Evolutionary conservation across 2,113 vertebrate genomes (phyloP).

Genomic region (Anoura caudifer): DNA sequence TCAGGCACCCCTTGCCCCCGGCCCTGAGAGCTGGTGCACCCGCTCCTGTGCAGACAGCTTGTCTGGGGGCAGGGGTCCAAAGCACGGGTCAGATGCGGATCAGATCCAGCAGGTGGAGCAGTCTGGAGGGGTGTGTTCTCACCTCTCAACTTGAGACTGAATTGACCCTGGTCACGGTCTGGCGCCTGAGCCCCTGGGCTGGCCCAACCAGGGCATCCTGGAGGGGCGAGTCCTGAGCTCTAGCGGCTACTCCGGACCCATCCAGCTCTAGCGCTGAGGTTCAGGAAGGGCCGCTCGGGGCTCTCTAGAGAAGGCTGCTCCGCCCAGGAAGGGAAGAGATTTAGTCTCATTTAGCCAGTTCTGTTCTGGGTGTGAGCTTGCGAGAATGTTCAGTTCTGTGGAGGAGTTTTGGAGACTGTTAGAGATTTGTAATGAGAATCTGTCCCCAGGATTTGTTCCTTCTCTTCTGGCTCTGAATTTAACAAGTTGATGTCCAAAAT

Average conservation of each 20-base stretch:
- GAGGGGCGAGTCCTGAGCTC: fast-evolving
- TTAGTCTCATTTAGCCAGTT: neutral
- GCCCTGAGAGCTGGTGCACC: neutral
- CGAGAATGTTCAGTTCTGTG: neutral
- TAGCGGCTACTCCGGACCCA: fast-evolving
- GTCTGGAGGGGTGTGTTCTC: fast-evolving
- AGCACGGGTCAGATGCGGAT: neutral
- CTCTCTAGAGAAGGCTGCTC: neutral
- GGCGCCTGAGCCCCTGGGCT: fast-evolving
- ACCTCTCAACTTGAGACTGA: fast-evolving
- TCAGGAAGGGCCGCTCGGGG: fast-evolving
- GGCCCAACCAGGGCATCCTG: fast-evolving
- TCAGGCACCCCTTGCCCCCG: neutral
- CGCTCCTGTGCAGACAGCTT: too few relatives aligned
- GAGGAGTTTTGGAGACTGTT: neutral
- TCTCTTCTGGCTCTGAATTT: neutral
- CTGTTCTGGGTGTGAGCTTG: neutral
- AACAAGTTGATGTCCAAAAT: neutral
- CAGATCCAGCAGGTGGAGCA: too few relatives aligned
- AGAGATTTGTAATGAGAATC: neutral
- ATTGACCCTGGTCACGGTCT: neutral
- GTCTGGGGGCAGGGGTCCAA: neutral
- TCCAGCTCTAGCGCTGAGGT: neutral
- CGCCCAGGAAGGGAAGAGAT: neutral
- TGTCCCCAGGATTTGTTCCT: neutral